Evolutionary conservation across 2,113 vertebrate species (phyloP), one percentile per base, ranked within the genome.

Genomic region (Montifringilla adamsi): DNA sequence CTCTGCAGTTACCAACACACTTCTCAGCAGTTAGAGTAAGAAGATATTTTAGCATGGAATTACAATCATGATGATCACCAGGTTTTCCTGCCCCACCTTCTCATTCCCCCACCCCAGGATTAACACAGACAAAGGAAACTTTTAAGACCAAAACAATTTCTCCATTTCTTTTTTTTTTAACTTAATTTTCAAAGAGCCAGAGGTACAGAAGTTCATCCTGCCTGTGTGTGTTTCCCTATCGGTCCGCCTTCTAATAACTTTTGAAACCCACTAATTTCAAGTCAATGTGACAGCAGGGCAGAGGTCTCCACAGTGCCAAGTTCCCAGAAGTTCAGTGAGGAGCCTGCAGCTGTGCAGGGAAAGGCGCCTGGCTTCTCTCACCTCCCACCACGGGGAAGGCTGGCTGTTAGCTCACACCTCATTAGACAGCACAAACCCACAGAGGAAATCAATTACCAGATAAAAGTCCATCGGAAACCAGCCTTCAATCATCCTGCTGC

Each of bases 371-470:
- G 78, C 79, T 96, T 66, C 88, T 23, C 96, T 96, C 94, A 94
- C 90, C 95, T 95, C 94, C 96, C 95, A 95, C 92, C 13, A 67
- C 7, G 31, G 95, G 88, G 67, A 93, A 79, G 94, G 90, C 88
- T 88, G 87, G 74, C 53, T 79, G 53, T 73, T 82, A 93, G 92
- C 94, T 95, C 92, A 96, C 95, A 96, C 94, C 94, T 96, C 96
- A 96, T 96, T 96, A 95, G 85, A 90, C 95, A 96, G 94, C 90
- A 86, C 90, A 96, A 96, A 96, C 90, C 92, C 96, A 95, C 88
- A 92, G 92, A 96, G 88, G 92, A 96, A 96, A 96, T 96, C 95
- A 96, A 96, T 96, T 95, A 96, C 8, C 5, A 94, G 95, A 96
- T 83, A 93, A 95, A 96, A 96, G 96, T 96, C 90, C 95, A 93